Base-by-base conservation (phyloP, 2,113 vertebrate species). In the Struthidea cinerea region DNA sequence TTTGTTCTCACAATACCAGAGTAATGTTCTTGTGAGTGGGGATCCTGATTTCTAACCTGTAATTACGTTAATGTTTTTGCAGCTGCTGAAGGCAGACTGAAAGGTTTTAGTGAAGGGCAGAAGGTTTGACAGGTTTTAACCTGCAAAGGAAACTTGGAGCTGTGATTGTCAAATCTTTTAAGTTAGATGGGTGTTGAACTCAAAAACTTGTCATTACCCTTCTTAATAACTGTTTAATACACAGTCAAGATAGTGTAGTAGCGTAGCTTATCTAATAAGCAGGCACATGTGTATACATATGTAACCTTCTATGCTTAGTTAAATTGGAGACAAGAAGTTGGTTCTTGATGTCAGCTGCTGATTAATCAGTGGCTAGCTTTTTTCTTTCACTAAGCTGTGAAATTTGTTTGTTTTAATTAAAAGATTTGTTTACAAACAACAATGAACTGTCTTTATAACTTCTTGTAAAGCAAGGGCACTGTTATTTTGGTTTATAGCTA, bases 61-160 rank as follows among this genome's bases (percentile, higher is more conserved):
- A 93, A 90, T 96, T 86, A 80, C 23, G 2, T 81, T 71, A 53
- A 50, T 56, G 37, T 81, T 90, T 96, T 93, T 92, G 65, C 28
- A 90, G 88, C 60, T 95, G 76, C 86, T 89, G 80, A 49, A 87
- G 91, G 75, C 71, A 74, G 9, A 57, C 55, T 74, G 86, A 39
- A 75, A 39, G 11, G 30, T 75, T 88, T 84, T 52, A 53, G 39
- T 81, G 76, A 64, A 92, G 68, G 73, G 55, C n/a, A 82, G 56
- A 52, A 87, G 17, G 24, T 69, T 82, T 70, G 44, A 76, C 93
- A 85, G 83, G 92, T 84, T 92, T 53, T 87, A 87, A 90, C 95
- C 39, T 97, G 94, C 50, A 63, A 89, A 55, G 35, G 41, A 87
- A 82, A 86, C 50, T 97, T 26, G 17, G 83, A 82, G 44, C 47